Conservation (phyloP, 2,888 invertebrate genomes). For the Agrotis exclamationis region DNA sequence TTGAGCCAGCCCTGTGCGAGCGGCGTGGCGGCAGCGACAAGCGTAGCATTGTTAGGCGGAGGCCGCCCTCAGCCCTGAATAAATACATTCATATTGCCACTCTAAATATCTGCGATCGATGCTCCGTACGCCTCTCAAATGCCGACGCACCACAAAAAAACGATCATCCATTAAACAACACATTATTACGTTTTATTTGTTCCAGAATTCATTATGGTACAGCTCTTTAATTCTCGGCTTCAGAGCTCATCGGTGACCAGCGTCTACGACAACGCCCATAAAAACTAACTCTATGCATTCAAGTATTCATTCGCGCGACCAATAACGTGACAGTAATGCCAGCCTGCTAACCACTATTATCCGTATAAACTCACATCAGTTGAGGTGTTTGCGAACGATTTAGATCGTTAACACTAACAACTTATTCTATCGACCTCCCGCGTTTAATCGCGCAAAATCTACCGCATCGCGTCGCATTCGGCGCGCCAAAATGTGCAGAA, state of each 20-base stretch:
- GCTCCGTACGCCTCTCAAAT: constrained; percentile 73
- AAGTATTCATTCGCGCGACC: constrained; percentile 23
- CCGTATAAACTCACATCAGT: constrained; percentile 67
- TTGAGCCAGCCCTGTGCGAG: constrained; percentile 78
- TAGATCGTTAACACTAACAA: constrained; percentile 88
- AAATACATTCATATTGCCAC: constrained; percentile 91
- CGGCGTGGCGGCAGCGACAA: constrained; percentile 85
- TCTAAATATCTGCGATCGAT: constrained; percentile 88
- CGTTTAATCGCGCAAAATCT: constrained; percentile 88
- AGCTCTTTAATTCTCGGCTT: constrained; percentile 23
- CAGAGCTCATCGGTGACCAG: constrained; percentile 16
- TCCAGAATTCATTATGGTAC: constrained; percentile 46
- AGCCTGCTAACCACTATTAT: constrained; percentile 47
- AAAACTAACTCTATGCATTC: constrained; percentile 15
- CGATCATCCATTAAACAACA: constrained; percentile 67
- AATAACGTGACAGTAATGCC: constrained; percentile 26
- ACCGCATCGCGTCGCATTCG: constrained; percentile 83
- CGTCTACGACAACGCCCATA: constrained; percentile 16
- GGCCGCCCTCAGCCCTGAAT: constrained; percentile 89
- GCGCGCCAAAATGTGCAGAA: constrained; percentile 88
- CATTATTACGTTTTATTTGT: constrained; percentile 65
- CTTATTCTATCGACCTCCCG: constrained; percentile 88
- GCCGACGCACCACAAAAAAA: constrained; percentile 74
- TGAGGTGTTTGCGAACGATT: constrained; percentile 77
- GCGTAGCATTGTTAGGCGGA: constrained; percentile 90